Evolutionary conservation across 2,797 vertebrate genomes (phyloP), one percentile per base, ranked within the genome.

Genomic region (Distichodus sexfasciatus): DNA sequence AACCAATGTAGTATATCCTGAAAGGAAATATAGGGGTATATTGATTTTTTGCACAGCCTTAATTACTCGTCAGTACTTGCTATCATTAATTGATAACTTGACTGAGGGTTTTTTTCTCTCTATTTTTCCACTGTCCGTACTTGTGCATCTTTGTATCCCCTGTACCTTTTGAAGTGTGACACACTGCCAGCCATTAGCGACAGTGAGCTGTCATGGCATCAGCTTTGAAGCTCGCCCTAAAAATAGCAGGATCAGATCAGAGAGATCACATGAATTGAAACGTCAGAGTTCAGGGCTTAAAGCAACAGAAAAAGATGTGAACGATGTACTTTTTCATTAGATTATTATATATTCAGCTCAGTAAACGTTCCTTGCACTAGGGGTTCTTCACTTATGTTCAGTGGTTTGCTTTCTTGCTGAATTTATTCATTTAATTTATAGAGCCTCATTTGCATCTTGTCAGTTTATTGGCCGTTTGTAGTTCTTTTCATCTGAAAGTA

Each of bases 191-290:
- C 64, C 48, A 9, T 54, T 26, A 21, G 2, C 38, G 19, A 19
- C 43, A 69, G 43, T 57, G 44, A 38, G 26, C 50, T 17, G 38
- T 65, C 58, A 36, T 67, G 55, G 15, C 64, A 35, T 61, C 55
- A 48, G 47, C 63, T 71, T 55, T 62, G 48, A 17, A n/a, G n/a
- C n/a, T 21, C 24, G 63, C 58, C 57, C 58, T 76, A 72, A 72
- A 76, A 68, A 72, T 76, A 76, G 44, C 35, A 12, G 33, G 29
- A 36, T 36, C 28, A 60, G 48, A 38, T 40, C 14, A 10, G 29
- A 44, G n/a, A 51, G 28, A 6, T 19, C 8, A 17, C 12, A 24
- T 29, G 8, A 51, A 21, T 40, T 23, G 29, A 26, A 58, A 48
- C 59, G 19, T 51, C n/a, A 28, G 12, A 14, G 23, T n/a, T n/a